Evolutionary conservation across 2,113 vertebrate genomes (phyloP).

Genomic region (Rhinoptilus africanus): DNA sequence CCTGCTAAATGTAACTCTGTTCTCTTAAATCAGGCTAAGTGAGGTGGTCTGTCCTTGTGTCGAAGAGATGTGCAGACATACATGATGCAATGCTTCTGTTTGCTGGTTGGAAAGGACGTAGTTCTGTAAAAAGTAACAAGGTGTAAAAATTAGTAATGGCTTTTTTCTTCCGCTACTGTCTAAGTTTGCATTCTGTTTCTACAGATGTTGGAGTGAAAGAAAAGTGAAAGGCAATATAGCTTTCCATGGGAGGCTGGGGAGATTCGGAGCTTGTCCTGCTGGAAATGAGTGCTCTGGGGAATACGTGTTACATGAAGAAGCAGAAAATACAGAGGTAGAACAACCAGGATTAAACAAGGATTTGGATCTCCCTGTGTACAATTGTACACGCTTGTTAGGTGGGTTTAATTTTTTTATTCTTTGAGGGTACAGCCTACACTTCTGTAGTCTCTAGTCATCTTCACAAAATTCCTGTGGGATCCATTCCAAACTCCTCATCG

Average conservation of each 20-base stretch:
- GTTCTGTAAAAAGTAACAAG: neutral
- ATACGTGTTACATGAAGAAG: neutral
- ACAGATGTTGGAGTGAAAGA: neutral
- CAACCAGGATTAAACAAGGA: neutral
- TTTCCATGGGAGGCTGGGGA: neutral
- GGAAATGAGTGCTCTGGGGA: neutral
- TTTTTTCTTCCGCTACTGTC: neutral
- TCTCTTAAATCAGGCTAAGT: neutral
- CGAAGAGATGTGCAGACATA: no score
- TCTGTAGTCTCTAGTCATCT: neutral
- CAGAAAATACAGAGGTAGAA: neutral
- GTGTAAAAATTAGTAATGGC: neutral
- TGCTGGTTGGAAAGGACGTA: neutral
- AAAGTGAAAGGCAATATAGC: neutral
- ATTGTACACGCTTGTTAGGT: rapidly evolving
- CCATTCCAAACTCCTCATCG: rapidly evolving
- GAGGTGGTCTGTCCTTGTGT: neutral
- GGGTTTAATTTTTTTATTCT: neutral
- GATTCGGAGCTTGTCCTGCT: neutral
- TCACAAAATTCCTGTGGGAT: neutral
- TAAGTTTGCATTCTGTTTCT: neutral
- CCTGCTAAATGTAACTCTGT: neutral
- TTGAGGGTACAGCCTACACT: no score
- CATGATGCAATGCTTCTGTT: neutral
- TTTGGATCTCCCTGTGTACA: neutral